phyloP scores from a whole-genome alignment of 2,888 invertebrate species.

The Sinopyrophorus schimmeli region DNA sequence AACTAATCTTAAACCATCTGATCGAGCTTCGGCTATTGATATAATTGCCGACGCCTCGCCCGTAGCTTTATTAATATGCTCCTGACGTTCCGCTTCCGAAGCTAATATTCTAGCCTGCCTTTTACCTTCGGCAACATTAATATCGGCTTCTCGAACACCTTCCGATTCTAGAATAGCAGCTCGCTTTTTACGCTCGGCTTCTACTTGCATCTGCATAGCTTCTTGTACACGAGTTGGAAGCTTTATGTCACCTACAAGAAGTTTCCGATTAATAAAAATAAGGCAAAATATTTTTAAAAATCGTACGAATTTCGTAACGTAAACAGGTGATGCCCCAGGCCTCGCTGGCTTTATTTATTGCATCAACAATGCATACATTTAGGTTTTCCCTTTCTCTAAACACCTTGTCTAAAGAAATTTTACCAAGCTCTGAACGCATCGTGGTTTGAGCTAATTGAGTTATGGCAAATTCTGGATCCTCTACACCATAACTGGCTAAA shows the following conservation, averaged over 20 bases:
- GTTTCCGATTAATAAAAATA: background rate
- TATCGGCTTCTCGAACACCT: constrained; percentile 87
- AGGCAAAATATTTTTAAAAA: background rate
- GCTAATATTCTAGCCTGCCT: constrained; percentile 87
- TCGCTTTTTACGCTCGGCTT: constrained; percentile 95
- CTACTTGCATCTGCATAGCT: constrained; percentile 99
- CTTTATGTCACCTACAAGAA: constrained; percentile 76
- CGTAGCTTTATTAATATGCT: constrained; percentile 90
- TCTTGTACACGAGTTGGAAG: constrained; percentile 91
- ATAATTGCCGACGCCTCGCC: constrained; percentile 92
- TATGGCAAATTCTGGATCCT: constrained; percentile 99
- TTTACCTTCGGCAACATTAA: constrained; percentile 97
- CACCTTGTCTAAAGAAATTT: constrained; percentile 94
- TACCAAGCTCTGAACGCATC: constrained; percentile 98
- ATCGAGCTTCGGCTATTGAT: constrained; percentile 89
- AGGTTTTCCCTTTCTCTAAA: constrained; percentile 95
- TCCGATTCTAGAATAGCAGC: constrained; percentile 98
- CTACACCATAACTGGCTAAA: constrained; percentile 94
- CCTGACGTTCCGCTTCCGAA: constrained; percentile 92
- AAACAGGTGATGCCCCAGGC: constrained; percentile 98
- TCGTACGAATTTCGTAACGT: constrained; percentile 89
- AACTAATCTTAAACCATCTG: constrained; percentile 78
- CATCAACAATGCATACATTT: constrained; percentile 91
- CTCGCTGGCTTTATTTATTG: constrained; percentile 97
- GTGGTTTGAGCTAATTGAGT: constrained; percentile 99